Evolutionary conservation across 2,888 invertebrate species (phyloP).

Genomic region (Agrotis puta): DNA sequence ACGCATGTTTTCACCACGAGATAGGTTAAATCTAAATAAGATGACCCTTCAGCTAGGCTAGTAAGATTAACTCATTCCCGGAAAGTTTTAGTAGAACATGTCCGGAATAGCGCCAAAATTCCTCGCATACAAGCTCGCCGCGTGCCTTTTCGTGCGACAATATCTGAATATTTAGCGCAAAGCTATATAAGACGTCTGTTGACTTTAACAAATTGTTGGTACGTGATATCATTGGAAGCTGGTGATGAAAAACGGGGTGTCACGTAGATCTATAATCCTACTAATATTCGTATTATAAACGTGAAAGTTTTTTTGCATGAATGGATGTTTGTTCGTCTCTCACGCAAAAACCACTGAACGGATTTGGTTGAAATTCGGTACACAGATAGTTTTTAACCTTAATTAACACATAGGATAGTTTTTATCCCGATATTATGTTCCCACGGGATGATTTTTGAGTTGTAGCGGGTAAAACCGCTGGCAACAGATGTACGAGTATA

Average conservation of each 20-base stretch:
- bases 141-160: slow-evolving; percentile 5
- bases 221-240: slow-evolving; percentile 30
- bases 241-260: slow-evolving; percentile 27
- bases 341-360: too few relatives aligned
- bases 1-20: too few relatives aligned
- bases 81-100: not conserved
- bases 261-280: slow-evolving; percentile 13
- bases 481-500: too few relatives aligned
- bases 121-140: not conserved
- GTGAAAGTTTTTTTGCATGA: too few relatives aligned
- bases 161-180: not conserved
- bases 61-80: slow-evolving; percentile 11
- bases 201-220: slow-evolving; percentile 21
- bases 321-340: too few relatives aligned
- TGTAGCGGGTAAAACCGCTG: too few relatives aligned
- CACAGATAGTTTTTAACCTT: too few relatives aligned
- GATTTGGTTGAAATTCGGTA: too few relatives aligned
- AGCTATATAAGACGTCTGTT: not conserved
- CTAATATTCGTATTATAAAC: too few relatives aligned
- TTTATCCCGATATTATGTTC: too few relatives aligned
- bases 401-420: too few relatives aligned
- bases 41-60: not conserved
- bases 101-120: slow-evolving; percentile 3
- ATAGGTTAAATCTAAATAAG: not conserved
- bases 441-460: too few relatives aligned